phyloP scores from a whole-genome alignment of 2,113 vertebrate genomes.

The Heteronetta atricapilla region DNA sequence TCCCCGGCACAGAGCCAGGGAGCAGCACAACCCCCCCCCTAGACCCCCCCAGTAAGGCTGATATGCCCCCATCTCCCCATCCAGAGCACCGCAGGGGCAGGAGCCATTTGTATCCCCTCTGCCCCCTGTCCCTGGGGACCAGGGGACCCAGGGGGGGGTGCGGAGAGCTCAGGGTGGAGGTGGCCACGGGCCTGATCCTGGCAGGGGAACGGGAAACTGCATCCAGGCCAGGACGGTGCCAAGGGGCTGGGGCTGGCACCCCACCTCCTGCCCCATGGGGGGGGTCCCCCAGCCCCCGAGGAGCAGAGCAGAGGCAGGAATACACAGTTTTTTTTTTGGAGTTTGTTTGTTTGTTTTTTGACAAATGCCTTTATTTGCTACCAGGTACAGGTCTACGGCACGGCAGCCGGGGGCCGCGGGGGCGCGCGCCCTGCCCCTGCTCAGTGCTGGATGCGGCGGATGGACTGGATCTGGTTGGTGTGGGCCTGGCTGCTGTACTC shows the following conservation, averaged over 20 bases:
- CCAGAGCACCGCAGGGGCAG: fast-evolving
- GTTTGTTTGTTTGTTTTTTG: constrained; percentile 24
- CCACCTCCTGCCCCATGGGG: neutral
- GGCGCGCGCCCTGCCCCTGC: neutral
- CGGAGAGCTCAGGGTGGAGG: neutral
- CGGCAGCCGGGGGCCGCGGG: constrained; percentile 35
- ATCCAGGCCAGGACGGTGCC: neutral
- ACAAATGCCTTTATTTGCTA: constrained; percentile 78
- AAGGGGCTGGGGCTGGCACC: neutral
- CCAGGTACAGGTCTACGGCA: constrained; percentile 55
- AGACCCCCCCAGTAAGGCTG: neutral
- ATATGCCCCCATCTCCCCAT: neutral
- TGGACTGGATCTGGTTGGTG: constrained; percentile 96
- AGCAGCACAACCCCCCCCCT: neutral
- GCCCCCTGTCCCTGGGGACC: fast-evolving
- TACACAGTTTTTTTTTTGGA: neutral
- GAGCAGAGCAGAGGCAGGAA: neutral
- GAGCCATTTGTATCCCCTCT: neutral
- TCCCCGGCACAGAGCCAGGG: neutral
- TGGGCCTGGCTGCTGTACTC: constrained; percentile 95
- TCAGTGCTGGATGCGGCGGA: constrained; percentile 95
- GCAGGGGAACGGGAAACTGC: neutral
- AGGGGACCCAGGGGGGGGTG: neutral
- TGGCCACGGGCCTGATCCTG: neutral
- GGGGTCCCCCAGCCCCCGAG: fast-evolving